Evolutionary conservation across 2,888 invertebrate genomes (phyloP).

Genomic region (Charanyca ferruginea): DNA sequence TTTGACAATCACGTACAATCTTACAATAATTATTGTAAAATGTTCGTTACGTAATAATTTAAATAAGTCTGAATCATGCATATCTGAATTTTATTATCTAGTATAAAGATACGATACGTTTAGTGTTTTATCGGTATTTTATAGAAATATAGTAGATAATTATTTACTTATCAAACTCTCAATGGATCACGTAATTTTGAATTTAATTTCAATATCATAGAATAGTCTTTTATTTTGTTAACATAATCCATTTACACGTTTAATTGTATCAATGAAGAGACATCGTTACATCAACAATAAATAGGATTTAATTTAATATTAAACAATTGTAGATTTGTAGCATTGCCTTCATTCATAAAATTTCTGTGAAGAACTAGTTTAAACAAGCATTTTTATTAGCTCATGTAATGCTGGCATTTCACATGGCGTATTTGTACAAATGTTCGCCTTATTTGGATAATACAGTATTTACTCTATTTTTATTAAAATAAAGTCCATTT

Average conservation of each 20-base stretch:
- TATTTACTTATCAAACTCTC: slow-evolving; percentile 21
- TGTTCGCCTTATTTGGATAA: too few relatives aligned
- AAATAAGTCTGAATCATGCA: slow-evolving; percentile 11
- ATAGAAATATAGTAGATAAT: slow-evolving; percentile 24
- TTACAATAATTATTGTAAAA: slow-evolving; percentile 12
- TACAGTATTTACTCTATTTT: too few relatives aligned
- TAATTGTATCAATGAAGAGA: not conserved
- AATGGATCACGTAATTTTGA: slow-evolving; percentile 24
- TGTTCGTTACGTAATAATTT: slow-evolving; percentile 24
- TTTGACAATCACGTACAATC: slow-evolving; percentile 7
- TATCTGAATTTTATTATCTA: slow-evolving; percentile 20
- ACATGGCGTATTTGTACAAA: too few relatives aligned
- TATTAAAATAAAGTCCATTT: too few relatives aligned
- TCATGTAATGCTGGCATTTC: too few relatives aligned
- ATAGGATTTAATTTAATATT: too few relatives aligned
- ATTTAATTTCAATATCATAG: slow-evolving; percentile 11
- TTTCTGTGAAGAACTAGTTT: not conserved
- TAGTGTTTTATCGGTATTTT: slow-evolving; percentile 24
- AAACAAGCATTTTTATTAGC: not conserved
- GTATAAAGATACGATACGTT: slow-evolving; percentile 21
- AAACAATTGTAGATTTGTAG: too few relatives aligned
- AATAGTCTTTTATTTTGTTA: not conserved
- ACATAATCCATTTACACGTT: not conserved
- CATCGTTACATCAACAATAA: not conserved
- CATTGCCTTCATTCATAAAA: too few relatives aligned